Conservation (phyloP, 2,797 vertebrate genomes). For the Trichosurus vulpecula region DNA sequence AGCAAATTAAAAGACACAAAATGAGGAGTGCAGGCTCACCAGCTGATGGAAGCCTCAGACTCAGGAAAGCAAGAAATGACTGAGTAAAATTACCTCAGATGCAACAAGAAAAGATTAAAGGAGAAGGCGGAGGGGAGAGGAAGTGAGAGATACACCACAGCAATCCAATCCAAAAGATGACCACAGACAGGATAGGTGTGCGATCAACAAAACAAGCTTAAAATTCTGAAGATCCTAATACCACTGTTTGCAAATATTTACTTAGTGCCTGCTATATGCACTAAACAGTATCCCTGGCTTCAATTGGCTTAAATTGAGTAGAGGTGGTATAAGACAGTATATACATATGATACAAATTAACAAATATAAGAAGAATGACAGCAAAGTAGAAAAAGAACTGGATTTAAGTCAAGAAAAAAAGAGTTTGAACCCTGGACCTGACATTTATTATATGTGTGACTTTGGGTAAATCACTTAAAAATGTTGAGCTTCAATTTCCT, state of each 20-base stretch:
- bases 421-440: neutral
- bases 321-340: neutral
- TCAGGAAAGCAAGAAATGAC: neutral
- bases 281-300: slow-evolving; percentile 4
- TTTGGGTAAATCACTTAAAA: neutral
- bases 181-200: neutral
- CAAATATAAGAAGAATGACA: slow-evolving; percentile 46
- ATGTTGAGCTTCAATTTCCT: neutral
- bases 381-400: neutral
- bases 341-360: slow-evolving; percentile 46
- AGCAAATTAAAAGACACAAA: neutral
- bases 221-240: neutral
- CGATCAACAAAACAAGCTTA: neutral
- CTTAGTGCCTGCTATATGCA: neutral
- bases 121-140: neutral
- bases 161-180: neutral
- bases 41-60: neutral
- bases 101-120: neutral
- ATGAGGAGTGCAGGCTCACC: neutral
- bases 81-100: neutral
- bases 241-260: neutral
- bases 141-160: neutral
- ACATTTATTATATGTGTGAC: neutral
- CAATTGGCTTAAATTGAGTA: slow-evolving; percentile 16
- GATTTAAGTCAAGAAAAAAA: neutral